Evolutionary conservation across 2,113 vertebrate genomes (phyloP).

Genomic region (Antigone vipio): DNA sequence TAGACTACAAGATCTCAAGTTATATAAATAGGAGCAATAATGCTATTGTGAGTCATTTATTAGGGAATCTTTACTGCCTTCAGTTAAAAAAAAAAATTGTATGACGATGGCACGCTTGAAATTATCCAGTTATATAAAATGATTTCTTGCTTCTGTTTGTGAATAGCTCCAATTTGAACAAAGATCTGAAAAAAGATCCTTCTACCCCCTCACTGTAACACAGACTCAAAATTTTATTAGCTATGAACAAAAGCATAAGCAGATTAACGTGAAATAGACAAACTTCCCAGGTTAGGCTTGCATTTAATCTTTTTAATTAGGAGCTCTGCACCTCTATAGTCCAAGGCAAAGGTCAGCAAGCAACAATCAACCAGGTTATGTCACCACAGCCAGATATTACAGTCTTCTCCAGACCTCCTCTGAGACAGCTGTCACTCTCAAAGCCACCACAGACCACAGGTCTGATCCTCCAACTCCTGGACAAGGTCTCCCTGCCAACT

Average conservation of each 20-base stretch:
- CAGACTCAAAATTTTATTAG: background rate
- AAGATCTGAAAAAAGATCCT: background rate
- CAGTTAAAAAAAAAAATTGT: background rate
- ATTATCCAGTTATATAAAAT: background rate
- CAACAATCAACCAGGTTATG: background rate
- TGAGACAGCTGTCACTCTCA: background rate
- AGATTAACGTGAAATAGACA: background rate
- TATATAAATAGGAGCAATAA: background rate
- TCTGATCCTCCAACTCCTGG: background rate
- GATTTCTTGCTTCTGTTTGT: background rate
- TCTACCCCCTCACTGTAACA: background rate
- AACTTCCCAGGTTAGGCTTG: background rate
- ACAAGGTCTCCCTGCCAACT: background rate
- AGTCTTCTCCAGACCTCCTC: background rate
- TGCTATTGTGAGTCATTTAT: conserved; percentile 9
- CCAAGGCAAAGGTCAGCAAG: background rate
- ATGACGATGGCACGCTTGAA: background rate
- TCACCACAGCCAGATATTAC: background rate
- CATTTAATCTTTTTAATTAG: background rate
- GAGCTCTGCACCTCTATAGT: background rate
- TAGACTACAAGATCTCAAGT: background rate
- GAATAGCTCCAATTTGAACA: background rate
- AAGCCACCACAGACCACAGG: background rate
- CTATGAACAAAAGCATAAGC: background rate
- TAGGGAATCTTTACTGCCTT: conserved; percentile 3